Base-by-base conservation (phyloP, 2,888 invertebrate genomes). In the Aplocera efformata region DNA sequence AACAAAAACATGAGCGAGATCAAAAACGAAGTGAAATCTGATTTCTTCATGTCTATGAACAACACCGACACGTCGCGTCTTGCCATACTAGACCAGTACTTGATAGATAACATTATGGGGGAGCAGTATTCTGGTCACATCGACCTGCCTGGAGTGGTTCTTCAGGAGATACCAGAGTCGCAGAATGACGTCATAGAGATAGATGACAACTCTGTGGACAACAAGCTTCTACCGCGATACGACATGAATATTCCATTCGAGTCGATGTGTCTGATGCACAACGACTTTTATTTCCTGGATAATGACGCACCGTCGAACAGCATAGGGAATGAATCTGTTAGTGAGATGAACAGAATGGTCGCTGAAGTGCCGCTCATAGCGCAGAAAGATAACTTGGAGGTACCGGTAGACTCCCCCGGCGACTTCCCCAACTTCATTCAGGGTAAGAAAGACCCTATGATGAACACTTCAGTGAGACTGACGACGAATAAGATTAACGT, bases 161-260 rank as follows among this genome's bases (percentile, higher is more conserved):
- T 85, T 4, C 77, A 80, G 7, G 82, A 79, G 17, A 70, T 74
- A 7, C 58, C 75, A 0, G 79, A 77, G 2, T 76, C 76, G 11
- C 81, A 82, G 48, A 82, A 71, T 24, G 86, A 86, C 36, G 81
- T 88, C 1, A 88, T 88, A 40, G 88, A 88, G 57, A 88, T 88
- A 8, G 88, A 88, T 29, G 88, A 88, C 40, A 88, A 85, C 50
- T 88, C 88, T 0, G 86, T 88, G 21, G 88, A 88, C 42, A 85
- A 72, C 33, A 88, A 88, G 49, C 57, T 85, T 1, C 53, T 86
- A 32, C 82, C 83, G 3, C 70, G 85, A 0, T 77, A 78, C 30
- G 86, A 86, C 32, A 84, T 85, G 69, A 84, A 82, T 38, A 85
- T 79, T 38, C 83, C 83, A 0, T 48, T 85, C 1, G 86, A 86